These are phyloP conservation scores for Tetramorium alpestre DNA, from an alignment of 1,140 invertebrate species.

Conservation along the genomic window DNA sequence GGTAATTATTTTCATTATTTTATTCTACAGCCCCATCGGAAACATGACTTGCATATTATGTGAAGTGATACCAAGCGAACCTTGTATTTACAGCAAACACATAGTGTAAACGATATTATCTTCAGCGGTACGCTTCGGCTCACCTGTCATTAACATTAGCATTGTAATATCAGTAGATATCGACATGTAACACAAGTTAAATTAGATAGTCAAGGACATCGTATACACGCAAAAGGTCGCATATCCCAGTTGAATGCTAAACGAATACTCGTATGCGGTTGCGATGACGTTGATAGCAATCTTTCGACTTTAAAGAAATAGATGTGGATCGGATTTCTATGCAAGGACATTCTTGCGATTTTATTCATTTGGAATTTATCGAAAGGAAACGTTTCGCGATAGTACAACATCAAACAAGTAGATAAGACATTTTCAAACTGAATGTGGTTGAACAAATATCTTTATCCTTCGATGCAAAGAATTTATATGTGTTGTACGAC, in stretches of 20 bases:
- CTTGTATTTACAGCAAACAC: neutral
- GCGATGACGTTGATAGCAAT: neutral
- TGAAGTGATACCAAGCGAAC: neutral
- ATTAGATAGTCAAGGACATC: constrained; percentile 23
- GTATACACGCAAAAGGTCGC: constrained; percentile 19
- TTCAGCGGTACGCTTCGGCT: constrained; percentile 27
- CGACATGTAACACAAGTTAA: neutral
- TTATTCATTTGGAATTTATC: neutral
- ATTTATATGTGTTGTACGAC: neutral
- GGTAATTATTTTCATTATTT: neutral
- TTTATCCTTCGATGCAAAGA: neutral
- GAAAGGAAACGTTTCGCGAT: neutral
- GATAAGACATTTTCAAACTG: neutral
- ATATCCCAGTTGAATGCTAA: neutral
- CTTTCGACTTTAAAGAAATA: neutral
- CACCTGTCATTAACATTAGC: constrained; percentile 31
- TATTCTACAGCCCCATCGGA: neutral
- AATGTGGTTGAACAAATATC: neutral
- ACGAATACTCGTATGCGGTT: neutral
- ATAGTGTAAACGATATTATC: constrained; percentile 29
- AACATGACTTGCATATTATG: neutral
- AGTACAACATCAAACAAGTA: neutral
- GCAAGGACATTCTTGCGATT: neutral
- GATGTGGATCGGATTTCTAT: neutral
- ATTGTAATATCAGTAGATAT: constrained; percentile 20